Percentiles rank a stretch among this genome's conserved stretches.
Evolutionary conservation across 1,140 invertebrate genomes (phyloP).

Genomic region (Choristoneura fumiferana): DNA sequence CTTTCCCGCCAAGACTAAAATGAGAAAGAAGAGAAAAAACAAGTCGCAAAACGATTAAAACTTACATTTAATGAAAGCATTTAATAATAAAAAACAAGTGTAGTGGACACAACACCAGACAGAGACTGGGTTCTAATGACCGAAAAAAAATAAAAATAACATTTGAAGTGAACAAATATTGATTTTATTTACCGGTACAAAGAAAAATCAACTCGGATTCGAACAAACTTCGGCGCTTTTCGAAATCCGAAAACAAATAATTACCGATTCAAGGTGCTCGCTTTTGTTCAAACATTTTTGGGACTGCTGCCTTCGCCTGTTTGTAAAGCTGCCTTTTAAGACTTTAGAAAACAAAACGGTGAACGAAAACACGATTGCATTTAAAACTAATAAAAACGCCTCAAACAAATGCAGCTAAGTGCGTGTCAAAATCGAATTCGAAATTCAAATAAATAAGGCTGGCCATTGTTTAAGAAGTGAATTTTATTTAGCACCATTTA

Average conservation of each 20-base stretch:
- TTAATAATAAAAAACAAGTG: slow-evolving; percentile 26
- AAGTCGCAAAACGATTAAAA: slow-evolving; percentile 29
- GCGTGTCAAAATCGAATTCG: slow-evolving; percentile 18
- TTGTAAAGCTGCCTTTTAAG: slow-evolving; percentile 51
- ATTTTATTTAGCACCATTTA: slow-evolving; percentile 9
- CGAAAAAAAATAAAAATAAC: slow-evolving; percentile 42
- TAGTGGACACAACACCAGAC: slow-evolving; percentile 37
- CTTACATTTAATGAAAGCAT: slow-evolving; percentile 24
- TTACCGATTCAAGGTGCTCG: slow-evolving; percentile 59
- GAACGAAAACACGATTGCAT: slow-evolving; percentile 37
- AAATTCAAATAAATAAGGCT: slow-evolving; percentile 13
- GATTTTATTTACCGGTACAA: slow-evolving; percentile 19
- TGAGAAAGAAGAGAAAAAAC: slow-evolving; percentile 71
- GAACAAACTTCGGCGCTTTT: slow-evolving; percentile 43
- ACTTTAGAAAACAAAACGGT: slow-evolving; percentile 47
- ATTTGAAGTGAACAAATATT: slow-evolving; percentile 35
- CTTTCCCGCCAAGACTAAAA: slow-evolving; percentile 38
- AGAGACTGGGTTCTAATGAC: slow-evolving; percentile 49
- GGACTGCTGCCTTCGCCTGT: slow-evolving; percentile 59
- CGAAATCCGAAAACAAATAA: slow-evolving; percentile 58
- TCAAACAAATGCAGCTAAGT: slow-evolving; percentile 20
- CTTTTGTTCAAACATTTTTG: slow-evolving; percentile 61
- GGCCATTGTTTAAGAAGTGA: slow-evolving; percentile 8
- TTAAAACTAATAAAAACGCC: slow-evolving; percentile 26
- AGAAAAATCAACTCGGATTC: slow-evolving; percentile 26